Percentiles rank a stretch among this genome's conserved stretches.
Evolutionary conservation across 1,140 invertebrate genomes (phyloP).

Genomic region (Zaprionus tsacasi): DNA sequence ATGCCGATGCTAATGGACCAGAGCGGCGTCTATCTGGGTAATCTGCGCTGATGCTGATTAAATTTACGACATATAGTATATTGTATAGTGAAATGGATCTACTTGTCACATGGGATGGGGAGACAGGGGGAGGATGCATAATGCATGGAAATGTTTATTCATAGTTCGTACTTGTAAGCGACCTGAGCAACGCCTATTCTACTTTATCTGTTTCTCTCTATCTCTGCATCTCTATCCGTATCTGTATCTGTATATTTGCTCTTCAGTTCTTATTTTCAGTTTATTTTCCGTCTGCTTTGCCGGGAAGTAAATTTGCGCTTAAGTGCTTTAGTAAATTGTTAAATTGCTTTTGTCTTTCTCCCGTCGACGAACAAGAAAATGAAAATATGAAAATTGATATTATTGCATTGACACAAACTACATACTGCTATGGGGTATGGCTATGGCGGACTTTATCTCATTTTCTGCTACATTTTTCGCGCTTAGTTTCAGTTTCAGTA

Average conservation of each 20-base stretch:
- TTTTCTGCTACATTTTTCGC: constrained; percentile 49
- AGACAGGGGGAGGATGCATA: constrained; percentile 2
- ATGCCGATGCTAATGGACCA: constrained; percentile 49
- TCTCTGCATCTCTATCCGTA: constrained; percentile 3
- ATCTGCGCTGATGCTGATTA: constrained; percentile 63
- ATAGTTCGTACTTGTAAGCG: constrained; percentile 42
- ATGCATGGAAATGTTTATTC: constrained; percentile 69
- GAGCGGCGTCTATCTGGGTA: constrained; percentile 34
- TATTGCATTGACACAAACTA: constrained; percentile 70
- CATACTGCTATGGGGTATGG: not conserved
- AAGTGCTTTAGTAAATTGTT: constrained; percentile 80
- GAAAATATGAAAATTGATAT: constrained; percentile 81
- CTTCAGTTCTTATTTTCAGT: not conserved
- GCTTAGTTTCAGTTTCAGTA: constrained; percentile 56
- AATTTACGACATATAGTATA: constrained; percentile 54
- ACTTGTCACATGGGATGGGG: constrained; percentile 36
- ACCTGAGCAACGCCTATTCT: constrained; percentile 1
- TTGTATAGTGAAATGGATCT: constrained; percentile 44
- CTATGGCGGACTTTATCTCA: constrained; percentile 62
- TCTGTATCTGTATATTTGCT: constrained; percentile 33
- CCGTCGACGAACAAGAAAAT: constrained; percentile 47
- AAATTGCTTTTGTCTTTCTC: constrained; percentile 81
- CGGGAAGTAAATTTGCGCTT: constrained; percentile 70
- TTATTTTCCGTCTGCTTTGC: constrained; percentile 11
- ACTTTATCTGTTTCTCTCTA: constrained; percentile 19